These are phyloP conservation scores for Dromas ardeola DNA, from an alignment of 2,113 vertebrate genomes.

Conservation along the genomic window DNA sequence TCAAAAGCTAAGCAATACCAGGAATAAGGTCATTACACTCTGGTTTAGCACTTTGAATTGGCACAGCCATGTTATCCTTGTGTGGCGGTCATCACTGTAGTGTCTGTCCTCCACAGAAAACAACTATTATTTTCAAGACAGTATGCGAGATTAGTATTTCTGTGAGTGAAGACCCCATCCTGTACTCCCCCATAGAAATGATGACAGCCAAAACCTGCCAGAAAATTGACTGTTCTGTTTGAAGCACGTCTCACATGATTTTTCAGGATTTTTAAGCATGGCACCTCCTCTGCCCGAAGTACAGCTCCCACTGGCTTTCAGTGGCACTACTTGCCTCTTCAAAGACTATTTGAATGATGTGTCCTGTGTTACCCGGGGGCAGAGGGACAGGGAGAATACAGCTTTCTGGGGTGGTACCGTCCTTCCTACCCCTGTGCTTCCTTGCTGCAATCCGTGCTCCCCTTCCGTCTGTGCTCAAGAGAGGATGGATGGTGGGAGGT, in stretches of 20 bases:
- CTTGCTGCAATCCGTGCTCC: background rate
- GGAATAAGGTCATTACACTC: background rate
- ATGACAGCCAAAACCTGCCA: background rate
- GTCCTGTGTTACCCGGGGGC: rapidly evolving
- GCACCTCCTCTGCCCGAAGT: background rate
- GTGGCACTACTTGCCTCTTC: background rate
- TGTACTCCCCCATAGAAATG: background rate
- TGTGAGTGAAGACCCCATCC: background rate
- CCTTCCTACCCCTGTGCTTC: background rate
- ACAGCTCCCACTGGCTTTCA: background rate
- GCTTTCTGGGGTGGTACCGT: background rate
- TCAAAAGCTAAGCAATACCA: background rate
- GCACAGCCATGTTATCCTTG: background rate
- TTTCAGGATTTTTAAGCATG: background rate
- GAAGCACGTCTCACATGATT: background rate
- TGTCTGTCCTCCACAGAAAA: background rate
- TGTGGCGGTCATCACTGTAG: background rate
- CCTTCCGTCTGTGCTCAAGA: background rate
- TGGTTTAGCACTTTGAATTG: background rate
- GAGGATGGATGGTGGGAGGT: background rate
- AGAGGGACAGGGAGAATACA: background rate
- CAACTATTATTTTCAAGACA: background rate
- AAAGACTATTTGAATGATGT: background rate
- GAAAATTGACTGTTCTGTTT: background rate
- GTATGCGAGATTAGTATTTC: background rate